Evolutionary conservation across 92 coral and sea anemone genomes (phyloP).

Genomic region (Pocillopora meandrina): DNA sequence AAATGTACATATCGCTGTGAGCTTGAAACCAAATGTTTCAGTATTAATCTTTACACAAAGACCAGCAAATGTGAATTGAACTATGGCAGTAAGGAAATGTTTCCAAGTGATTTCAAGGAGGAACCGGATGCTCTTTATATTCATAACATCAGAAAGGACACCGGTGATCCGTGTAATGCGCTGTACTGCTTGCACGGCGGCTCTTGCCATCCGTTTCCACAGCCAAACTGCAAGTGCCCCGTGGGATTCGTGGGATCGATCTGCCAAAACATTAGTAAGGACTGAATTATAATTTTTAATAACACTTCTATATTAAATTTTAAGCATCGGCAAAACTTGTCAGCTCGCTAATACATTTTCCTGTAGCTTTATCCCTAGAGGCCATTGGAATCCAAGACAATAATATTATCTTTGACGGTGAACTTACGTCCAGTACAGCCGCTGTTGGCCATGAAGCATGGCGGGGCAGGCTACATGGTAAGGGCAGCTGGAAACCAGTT

Average conservation of each 20-base stretch:
- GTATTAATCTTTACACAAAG: conserved; percentile 40
- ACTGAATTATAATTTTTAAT: not conserved
- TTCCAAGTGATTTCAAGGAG: conserved; percentile 15
- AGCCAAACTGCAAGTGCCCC: conserved; percentile 11
- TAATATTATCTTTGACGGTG: not conserved
- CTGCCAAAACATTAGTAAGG: conserved; percentile 31
- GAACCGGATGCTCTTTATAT: conserved; percentile 27
- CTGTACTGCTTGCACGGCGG: conserved; percentile 28
- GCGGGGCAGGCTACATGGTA: conserved; percentile 26
- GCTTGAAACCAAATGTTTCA: conserved; percentile 45
- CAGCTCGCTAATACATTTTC: not conserved
- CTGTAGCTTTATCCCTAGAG: conserved; percentile 7
- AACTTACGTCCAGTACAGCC: conserved; percentile 24
- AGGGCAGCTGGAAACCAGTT: conserved; percentile 24
- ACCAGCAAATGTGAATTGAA: conserved; percentile 40
- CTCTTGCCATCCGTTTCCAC: conserved; percentile 24
- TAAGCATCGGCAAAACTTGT: not conserved
- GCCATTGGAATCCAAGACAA: conserved; percentile 22
- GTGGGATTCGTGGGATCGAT: conserved; percentile 17
- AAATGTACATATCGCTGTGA: conserved; percentile 56
- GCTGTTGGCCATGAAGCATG: not conserved
- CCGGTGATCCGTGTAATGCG: conserved; percentile 20
- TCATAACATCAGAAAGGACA: conserved; percentile 38
- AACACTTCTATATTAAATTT: too few relatives aligned
- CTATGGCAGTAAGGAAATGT: conserved; percentile 42